These are phyloP conservation scores for Adelges cooleyi DNA, from an alignment of 1,140 invertebrate species.

Conservation along the genomic window DNA sequence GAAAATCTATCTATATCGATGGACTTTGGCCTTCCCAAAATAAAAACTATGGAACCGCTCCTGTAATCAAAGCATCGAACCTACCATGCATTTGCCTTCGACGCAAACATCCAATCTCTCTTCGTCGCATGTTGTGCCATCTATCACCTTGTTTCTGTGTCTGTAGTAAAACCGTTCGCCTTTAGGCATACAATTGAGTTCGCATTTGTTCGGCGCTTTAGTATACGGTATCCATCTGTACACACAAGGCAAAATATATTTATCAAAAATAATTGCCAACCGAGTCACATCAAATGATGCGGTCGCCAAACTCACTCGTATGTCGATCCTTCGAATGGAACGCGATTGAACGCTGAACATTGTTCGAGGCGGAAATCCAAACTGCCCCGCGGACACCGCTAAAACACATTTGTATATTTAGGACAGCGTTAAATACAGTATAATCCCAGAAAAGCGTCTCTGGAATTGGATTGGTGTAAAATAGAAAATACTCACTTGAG, in stretches of 20 bases:
- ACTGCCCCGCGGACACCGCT: conserved; percentile 65
- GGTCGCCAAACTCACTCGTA: conserved; percentile 53
- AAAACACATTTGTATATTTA: conserved; percentile 18
- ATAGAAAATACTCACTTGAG: conserved; percentile 49
- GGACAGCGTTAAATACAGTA: background rate
- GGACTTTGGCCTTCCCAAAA: too few relatives aligned
- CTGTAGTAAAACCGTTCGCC: conserved; percentile 87
- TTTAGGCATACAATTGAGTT: conserved; percentile 87
- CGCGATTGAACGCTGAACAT: conserved; percentile 64
- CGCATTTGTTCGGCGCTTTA: conserved; percentile 77
- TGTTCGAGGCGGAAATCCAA: conserved; percentile 74
- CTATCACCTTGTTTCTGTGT: conserved; percentile 68
- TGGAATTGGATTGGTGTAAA: background rate
- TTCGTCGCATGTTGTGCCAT: conserved; percentile 79
- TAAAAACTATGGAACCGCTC: too few relatives aligned
- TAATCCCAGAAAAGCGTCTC: conserved; percentile 7
- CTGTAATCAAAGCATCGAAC: too few relatives aligned
- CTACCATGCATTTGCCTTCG: conserved; percentile 77
- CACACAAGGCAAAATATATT: too few relatives aligned
- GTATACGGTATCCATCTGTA: conserved; percentile 75
- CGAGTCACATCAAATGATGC: background rate
- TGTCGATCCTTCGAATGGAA: conserved; percentile 59
- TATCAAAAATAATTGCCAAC: too few relatives aligned
- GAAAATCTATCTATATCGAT: too few relatives aligned
- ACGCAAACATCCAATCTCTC: conserved; percentile 81